Conservation (phyloP, 2,888 invertebrate genomes). For the Barypeithes pellucidus region DNA sequence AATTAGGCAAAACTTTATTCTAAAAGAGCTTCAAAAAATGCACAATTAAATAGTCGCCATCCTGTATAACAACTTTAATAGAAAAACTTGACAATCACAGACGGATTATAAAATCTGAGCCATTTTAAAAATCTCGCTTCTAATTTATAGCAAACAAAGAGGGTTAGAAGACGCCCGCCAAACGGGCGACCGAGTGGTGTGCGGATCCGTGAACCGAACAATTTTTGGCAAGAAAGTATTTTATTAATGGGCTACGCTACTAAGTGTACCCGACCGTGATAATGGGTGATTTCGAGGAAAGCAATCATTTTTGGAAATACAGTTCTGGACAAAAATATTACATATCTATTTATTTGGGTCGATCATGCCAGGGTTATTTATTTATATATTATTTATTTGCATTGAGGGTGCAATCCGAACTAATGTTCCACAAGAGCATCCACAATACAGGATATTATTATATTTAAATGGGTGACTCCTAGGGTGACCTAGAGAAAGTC, state of each 20-base stretch:
- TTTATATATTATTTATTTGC: no score
- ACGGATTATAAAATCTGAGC: background rate
- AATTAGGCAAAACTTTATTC: no score
- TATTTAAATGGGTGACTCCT: no score
- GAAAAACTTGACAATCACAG: background rate
- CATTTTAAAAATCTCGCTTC: constrained; percentile 12
- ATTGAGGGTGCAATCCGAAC: no score
- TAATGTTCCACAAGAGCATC: no score
- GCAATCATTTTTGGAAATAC: background rate
- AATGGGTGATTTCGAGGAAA: constrained; percentile 23
- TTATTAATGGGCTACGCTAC: constrained; percentile 44
- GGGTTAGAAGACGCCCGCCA: constrained; percentile 40
- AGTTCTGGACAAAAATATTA: background rate
- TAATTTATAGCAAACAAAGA: constrained; percentile 29
- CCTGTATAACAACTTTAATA: no score
- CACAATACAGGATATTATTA: no score
- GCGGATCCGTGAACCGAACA: constrained; percentile 33
- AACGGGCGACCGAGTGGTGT: constrained; percentile 42
- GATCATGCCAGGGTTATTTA: no score
- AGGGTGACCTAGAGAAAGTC: no score
- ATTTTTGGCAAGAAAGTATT: constrained; percentile 50
- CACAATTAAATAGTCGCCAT: no score
- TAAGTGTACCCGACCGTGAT: constrained; percentile 33
- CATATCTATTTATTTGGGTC: background rate
- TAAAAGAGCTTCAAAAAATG: no score